Base-by-base conservation (phyloP, 2,113 vertebrate species). In the Merops nubicus region DNA sequence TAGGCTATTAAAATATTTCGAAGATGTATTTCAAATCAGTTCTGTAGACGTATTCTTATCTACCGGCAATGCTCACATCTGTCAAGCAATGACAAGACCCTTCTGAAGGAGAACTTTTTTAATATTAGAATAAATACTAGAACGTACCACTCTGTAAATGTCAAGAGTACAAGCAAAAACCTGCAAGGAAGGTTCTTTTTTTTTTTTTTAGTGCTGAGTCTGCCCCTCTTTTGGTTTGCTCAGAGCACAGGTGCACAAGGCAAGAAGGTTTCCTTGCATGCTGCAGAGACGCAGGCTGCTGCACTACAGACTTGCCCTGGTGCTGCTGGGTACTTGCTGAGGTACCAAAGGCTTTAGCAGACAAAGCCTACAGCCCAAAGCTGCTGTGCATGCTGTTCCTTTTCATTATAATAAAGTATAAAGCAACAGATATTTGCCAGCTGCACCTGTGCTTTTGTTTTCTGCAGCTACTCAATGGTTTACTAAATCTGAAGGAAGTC, bases 1-100 rank as follows among this genome's bases (percentile, higher is more conserved):
- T 94, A 93, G 33, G 33, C 70, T 96, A 88, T 96, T 97, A 96
- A 96, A 96, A 97, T 95, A 87, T 92, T 95, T 93, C 45, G 7
- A 67, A 96, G 73, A 90, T 88, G 21, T 65, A 83, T 96, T 97
- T 95, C 69, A 88, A 69, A 63, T 23, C 25, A 54, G 57, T 60
- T 89, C 43, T 75, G 22, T 73, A 80, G 80, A 64, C 2, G 1
- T 57, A 69, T 68, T 95, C 62, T 91, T 96, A 91, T 91, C 72
- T 79, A 40, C 59, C 1, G 1, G 45, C 21, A 63, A 59, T 50
- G 47, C 29, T 62, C 23, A 34, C 0, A 2, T 51, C 82, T 84
- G 31, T 93, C 91, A 96, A 85, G 47, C 63, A 87, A 53, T 87
- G 50, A 87, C 73, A 91, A 73, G 76, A 29, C 26, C 47, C 54